Percentiles rank a stretch among this genome's conserved stretches.
phyloP scores from a whole-genome alignment of 2,888 invertebrate genomes.

The Catocala sponsa region DNA sequence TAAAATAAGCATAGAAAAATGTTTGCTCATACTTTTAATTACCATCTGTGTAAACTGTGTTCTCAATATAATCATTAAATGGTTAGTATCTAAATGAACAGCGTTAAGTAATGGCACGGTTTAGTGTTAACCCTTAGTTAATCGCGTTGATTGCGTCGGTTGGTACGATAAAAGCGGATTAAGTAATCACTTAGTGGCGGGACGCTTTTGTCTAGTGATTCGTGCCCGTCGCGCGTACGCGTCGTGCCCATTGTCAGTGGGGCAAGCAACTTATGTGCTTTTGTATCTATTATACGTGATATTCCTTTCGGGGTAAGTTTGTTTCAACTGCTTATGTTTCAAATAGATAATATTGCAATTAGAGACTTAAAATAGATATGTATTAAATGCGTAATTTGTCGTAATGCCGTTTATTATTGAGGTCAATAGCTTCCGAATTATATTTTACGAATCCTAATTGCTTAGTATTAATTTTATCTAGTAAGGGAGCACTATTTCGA shows the following conservation, averaged over 20 bases:
- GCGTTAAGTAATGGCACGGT: slow-evolving; percentile 65
- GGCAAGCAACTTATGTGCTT: slow-evolving; percentile 33
- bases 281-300: slow-evolving; percentile 17
- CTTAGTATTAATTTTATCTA: no score
- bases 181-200: slow-evolving; percentile 81
- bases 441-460: no score
- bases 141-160: slow-evolving; percentile 79
- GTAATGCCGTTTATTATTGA: no score
- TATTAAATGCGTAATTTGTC: no score
- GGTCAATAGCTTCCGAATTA: no score
- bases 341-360: neutral
- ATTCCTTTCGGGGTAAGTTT: neutral
- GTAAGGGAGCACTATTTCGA: no score
- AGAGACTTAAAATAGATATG: no score
- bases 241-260: slow-evolving; percentile 32
- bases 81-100: slow-evolving; percentile 50
- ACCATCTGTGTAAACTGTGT: no score
- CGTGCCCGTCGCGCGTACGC: slow-evolving; percentile 22
- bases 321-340: slow-evolving; percentile 1
- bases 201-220: slow-evolving; percentile 59
- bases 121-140: slow-evolving; percentile 76
- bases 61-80: slow-evolving; percentile 29
- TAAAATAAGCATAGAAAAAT: no score
- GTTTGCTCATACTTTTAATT: no score
- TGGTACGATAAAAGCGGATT: slow-evolving; percentile 69